Base-by-base conservation (phyloP, 2,888 invertebrate species). In the Eutolmus rufibarbis region DNA sequence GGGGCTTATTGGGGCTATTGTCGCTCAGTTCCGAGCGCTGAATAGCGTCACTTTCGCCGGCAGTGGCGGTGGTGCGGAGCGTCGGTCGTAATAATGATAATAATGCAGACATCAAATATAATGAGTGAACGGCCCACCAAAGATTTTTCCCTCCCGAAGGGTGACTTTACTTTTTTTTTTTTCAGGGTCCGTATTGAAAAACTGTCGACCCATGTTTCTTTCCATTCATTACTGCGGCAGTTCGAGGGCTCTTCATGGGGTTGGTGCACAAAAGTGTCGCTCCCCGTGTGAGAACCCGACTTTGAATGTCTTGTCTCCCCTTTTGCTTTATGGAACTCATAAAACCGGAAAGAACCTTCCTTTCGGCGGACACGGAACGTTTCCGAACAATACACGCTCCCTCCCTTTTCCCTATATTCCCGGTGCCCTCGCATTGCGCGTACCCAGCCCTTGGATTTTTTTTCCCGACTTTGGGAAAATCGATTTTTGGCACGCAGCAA, bases 141-240 rank as follows among this genome's bases (percentile, higher is more conserved):
- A 82, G 82, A 66, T 82, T 57, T 57, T 37, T 23, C 84, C 66
- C 74, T 43, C 14, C 43, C 74, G 85, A 74, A 85, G 28, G 74
- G 40, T 57, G 16, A 31, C 82, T 82, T 46, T 46, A 46, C n/a
- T 46, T 16, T 46, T 46, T 46, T 43, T 43, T 46, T 82, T 82
- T 82, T 34, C 16, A 8, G 37, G n/a, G n/a, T 85, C 34, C 28
- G 74, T 85, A 85, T 85, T 85, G 85, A 85, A 85, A 85, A 85
- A 85, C 74, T 85, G 85, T 85, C 85, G 85, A 85, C 85, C 85
- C 85, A 74, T 85, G 85, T 85, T 85, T 74, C 85, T 74, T 74
- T 85, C 31, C 74, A 85, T 85, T 85, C 85, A 85, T 37, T 51
- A 46, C 34, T 74, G 12, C 19, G 19, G 43, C 5, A 85, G 74